Conservation (phyloP, 2,888 invertebrate genomes). For the Pristionchus arcanus region DNA sequence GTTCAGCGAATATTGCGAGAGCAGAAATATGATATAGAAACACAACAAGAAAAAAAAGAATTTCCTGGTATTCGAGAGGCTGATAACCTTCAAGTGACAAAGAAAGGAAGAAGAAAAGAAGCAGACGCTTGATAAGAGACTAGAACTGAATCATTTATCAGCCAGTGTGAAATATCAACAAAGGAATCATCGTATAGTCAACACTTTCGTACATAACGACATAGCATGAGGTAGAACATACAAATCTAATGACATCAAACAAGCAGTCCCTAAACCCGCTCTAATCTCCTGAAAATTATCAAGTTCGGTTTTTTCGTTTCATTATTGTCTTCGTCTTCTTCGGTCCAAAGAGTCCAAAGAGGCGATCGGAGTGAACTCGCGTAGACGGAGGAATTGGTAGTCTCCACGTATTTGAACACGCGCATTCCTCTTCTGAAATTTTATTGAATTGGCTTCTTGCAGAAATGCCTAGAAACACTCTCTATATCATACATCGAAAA, state of each 20-base stretch:
- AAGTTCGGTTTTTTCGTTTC: not conserved
- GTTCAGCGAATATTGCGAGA: too few species aligned
- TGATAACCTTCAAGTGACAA: not conserved
- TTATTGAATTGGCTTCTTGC: not conserved
- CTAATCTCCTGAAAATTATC: not conserved
- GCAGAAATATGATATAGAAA: too few species aligned
- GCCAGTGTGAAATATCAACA: not conserved
- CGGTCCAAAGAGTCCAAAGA: not conserved
- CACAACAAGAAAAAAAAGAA: too few species aligned
- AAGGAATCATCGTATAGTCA: not conserved
- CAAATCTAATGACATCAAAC: too few species aligned
- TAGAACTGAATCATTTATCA: not conserved
- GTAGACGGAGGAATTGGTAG: not conserved
- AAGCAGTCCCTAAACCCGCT: not conserved
- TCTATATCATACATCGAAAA: not conserved
- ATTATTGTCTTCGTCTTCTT: conserved; percentile 17
- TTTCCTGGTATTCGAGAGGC: not conserved
- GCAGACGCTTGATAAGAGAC: not conserved
- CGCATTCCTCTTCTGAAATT: conserved; percentile 16
- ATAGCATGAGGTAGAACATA: too few species aligned
- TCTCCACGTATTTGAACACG: conserved; percentile 1
- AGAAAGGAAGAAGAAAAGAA: not conserved
- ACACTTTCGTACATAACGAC: too few species aligned
- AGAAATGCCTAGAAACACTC: not conserved
- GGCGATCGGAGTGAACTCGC: not conserved